These are phyloP conservation scores for Thaumetopoea pityocampa DNA, from an alignment of 1,140 invertebrate species.

Conservation along the genomic window DNA sequence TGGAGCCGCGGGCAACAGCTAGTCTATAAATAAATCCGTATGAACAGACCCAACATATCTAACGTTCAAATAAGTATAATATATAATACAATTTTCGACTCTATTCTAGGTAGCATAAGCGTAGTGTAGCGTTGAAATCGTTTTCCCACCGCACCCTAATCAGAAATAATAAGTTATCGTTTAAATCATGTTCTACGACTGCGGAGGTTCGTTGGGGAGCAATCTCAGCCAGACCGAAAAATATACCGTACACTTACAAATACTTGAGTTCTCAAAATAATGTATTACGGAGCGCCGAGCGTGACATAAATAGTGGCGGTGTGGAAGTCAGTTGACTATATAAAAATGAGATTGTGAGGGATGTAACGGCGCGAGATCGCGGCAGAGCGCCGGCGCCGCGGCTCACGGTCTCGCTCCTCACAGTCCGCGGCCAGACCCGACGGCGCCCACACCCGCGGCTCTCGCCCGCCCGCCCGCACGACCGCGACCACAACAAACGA, in stretches of 20 bases:
- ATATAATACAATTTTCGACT: no score
- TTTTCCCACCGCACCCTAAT: conserved; percentile 6
- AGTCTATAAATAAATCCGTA: no score
- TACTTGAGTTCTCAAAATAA: conserved; percentile 61
- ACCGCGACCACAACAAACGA: conserved; percentile 13
- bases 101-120: no score
- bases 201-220: conserved; percentile 28
- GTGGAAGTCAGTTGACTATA: conserved; percentile 72
- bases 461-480: conserved; percentile 23
- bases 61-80: no score
- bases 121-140: no score
- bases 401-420: conserved; percentile 39
- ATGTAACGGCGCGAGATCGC: conserved; percentile 42
- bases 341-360: conserved; percentile 68
- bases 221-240: conserved; percentile 35
- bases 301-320: conserved; percentile 70
- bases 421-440: conserved; percentile 54
- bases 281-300: conserved; percentile 61
- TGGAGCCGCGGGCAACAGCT: no score
- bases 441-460: conserved; percentile 58
- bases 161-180: conserved; percentile 30
- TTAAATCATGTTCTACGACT: conserved; percentile 31
- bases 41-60: no score
- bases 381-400: conserved; percentile 62
- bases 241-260: conserved; percentile 55